Conservation (phyloP, 2,888 invertebrate genomes). For the Latrodectus hesperus region DNA sequence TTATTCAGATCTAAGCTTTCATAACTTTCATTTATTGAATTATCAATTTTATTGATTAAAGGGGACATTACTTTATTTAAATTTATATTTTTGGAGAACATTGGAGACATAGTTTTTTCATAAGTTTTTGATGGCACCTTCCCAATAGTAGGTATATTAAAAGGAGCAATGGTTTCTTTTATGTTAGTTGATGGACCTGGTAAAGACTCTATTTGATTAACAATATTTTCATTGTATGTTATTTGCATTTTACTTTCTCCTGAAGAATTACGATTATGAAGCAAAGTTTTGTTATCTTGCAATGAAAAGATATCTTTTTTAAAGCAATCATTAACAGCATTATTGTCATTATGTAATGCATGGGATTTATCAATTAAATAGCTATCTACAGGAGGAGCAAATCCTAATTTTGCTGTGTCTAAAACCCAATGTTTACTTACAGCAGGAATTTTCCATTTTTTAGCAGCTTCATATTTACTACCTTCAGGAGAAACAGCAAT, state of each 20-base stretch:
- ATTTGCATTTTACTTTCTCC: not conserved
- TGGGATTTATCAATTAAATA: conserved; percentile 72
- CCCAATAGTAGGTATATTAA: not conserved
- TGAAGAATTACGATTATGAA: not conserved
- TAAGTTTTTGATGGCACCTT: not conserved
- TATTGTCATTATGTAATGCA: not conserved
- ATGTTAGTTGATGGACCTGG: not conserved
- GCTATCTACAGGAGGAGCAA: conserved; percentile 76
- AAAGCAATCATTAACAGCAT: not conserved
- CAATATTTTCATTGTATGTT: no score
- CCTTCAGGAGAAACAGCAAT: conserved; percentile 84
- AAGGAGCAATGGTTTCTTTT: no score
- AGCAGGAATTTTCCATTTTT: conserved; percentile 90
- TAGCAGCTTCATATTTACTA: conserved; percentile 86
- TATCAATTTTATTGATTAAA: conserved; percentile 9
- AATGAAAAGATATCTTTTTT: no score
- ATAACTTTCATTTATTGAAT: conserved; percentile 32
- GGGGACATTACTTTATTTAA: conserved; percentile 11
- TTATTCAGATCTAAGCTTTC: conserved; percentile 38
- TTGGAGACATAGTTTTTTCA: not conserved
- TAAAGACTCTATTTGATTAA: not conserved
- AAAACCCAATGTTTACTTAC: conserved; percentile 86
- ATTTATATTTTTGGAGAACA: not conserved
- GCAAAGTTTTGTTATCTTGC: not conserved
- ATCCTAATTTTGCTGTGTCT: conserved; percentile 80